Conservation (phyloP, 2,888 invertebrate genomes). For the Amblyteles armatorius region DNA sequence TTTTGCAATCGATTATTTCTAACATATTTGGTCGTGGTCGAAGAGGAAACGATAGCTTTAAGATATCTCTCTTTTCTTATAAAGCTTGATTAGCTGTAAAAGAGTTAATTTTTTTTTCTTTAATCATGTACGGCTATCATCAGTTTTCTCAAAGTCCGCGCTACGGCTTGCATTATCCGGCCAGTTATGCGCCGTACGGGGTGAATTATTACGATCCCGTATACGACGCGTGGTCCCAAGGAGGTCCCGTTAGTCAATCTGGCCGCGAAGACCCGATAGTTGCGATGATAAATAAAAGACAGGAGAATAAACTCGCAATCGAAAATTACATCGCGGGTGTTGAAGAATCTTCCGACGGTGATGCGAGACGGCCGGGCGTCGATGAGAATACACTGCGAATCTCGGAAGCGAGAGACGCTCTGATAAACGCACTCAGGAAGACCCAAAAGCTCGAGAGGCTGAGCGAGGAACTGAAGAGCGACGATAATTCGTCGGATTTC, state of each 20-base stretch:
- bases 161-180: slow-evolving; percentile 33
- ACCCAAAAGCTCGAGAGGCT: slow-evolving; percentile 82
- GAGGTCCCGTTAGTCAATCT: background rate
- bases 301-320: slow-evolving; percentile 73
- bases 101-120: slow-evolving; percentile 31
- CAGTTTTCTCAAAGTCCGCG: slow-evolving; percentile 27
- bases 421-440: slow-evolving; percentile 78
- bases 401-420: slow-evolving; percentile 81
- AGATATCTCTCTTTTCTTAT: slow-evolving; percentile 3
- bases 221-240: slow-evolving; percentile 27
- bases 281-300: slow-evolving; percentile 67
- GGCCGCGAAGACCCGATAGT: background rate
- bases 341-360: slow-evolving; percentile 56
- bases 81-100: background rate
- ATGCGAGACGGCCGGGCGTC: slow-evolving; percentile 34
- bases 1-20: background rate
- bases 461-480: slow-evolving; percentile 84
- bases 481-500: slow-evolving; percentile 85
- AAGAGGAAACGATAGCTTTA: slow-evolving; percentile 23
- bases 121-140: slow-evolving; percentile 54
- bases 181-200: slow-evolving; percentile 26
- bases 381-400: slow-evolving; percentile 77
- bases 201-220: slow-evolving; percentile 31
- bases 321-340: slow-evolving; percentile 72
- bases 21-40: background rate